Evolutionary conservation across 2,797 vertebrate species (phyloP).

Genomic region (Epinephelus malabaricus): DNA sequence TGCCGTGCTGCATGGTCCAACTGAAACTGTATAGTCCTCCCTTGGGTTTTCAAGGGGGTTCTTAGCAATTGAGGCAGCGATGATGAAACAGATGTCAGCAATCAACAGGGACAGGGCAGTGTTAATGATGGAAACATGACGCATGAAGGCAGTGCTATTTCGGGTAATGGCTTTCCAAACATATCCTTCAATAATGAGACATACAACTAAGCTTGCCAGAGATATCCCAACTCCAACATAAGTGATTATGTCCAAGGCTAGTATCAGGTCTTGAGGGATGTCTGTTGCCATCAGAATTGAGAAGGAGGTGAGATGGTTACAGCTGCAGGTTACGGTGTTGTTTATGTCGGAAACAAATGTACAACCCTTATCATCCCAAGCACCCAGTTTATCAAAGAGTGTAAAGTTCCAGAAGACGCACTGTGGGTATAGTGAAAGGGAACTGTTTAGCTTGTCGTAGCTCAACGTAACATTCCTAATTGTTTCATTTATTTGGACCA

Average conservation of each 20-base stretch:
- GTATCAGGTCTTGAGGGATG: slow-evolving; percentile 9
- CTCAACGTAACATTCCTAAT: slow-evolving; percentile 83
- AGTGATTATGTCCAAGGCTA: slow-evolving; percentile 85
- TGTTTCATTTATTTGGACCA: slow-evolving; percentile 77
- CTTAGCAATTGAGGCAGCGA: slow-evolving; percentile 77
- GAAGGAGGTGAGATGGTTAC: slow-evolving; percentile 92
- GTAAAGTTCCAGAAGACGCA: slow-evolving; percentile 95
- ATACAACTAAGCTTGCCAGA: slow-evolving; percentile 87
- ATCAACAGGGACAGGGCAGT: slow-evolving; percentile 90
- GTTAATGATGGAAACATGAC: slow-evolving; percentile 92
- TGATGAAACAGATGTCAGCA: slow-evolving; percentile 92
- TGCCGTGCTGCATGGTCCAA: slow-evolving; percentile 82
- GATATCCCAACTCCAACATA: slow-evolving; percentile 91
- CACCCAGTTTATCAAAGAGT: slow-evolving; percentile 53
- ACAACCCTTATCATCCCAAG: slow-evolving; percentile 90
- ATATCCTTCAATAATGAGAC: slow-evolving; percentile 89
- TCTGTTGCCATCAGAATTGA: slow-evolving; percentile 92
- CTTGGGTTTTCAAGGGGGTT: slow-evolving; percentile 52
- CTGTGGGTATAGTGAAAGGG: slow-evolving; percentile 59
- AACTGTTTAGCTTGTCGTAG: slow-evolving; percentile 78
- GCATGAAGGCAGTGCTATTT: slow-evolving; percentile 92
- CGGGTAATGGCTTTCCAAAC: slow-evolving; percentile 92
- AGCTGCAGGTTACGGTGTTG: slow-evolving; percentile 58
- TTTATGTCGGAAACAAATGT: not conserved
- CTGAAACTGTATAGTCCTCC: slow-evolving; percentile 37